Evolutionary conservation across 1,140 invertebrate species (phyloP).

Genomic region (Thereuonema tuberculata): DNA sequence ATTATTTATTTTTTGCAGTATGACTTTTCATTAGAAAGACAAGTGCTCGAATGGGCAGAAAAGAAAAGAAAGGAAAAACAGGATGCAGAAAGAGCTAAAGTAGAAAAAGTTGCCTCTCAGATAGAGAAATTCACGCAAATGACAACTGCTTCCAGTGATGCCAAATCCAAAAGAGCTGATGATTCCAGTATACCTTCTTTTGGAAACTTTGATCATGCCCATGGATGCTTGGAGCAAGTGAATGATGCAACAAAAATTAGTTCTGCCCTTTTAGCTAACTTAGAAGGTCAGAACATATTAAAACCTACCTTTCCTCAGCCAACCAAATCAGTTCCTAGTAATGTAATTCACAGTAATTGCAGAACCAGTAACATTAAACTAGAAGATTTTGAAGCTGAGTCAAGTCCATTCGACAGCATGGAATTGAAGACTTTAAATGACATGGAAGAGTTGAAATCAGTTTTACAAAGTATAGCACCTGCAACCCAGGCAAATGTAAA

Average conservation of each 20-base stretch:
- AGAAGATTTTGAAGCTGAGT: slow-evolving; percentile 74
- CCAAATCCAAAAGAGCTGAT: too few relatives aligned
- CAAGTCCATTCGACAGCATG: slow-evolving; percentile 79
- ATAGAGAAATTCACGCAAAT: slow-evolving; percentile 27
- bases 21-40: slow-evolving; percentile 54
- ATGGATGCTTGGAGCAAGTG: too few relatives aligned
- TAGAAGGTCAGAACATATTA: not conserved
- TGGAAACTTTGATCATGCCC: too few relatives aligned
- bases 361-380: slow-evolving; percentile 23
- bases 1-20: slow-evolving; percentile 36
- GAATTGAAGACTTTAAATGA: slow-evolving; percentile 81
- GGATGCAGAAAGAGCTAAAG: slow-evolving; percentile 19
- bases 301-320: not conserved
- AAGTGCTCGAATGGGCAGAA: slow-evolving; percentile 49
- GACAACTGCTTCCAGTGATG: not conserved
- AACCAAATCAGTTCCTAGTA: not conserved
- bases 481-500: not conserved
- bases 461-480: slow-evolving; percentile 31
- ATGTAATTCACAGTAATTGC: not conserved
- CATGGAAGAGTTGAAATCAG: slow-evolving; percentile 66
- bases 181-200: too few relatives aligned
- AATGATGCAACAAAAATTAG: not conserved
- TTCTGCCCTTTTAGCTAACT: not conserved
- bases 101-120: slow-evolving; percentile 2
- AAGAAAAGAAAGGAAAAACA: slow-evolving; percentile 48